Evolutionary conservation across 2,888 invertebrate genomes (phyloP), one percentile per base, ranked within the genome.

Genomic region (Leptinotarsa rubiginosa): DNA sequence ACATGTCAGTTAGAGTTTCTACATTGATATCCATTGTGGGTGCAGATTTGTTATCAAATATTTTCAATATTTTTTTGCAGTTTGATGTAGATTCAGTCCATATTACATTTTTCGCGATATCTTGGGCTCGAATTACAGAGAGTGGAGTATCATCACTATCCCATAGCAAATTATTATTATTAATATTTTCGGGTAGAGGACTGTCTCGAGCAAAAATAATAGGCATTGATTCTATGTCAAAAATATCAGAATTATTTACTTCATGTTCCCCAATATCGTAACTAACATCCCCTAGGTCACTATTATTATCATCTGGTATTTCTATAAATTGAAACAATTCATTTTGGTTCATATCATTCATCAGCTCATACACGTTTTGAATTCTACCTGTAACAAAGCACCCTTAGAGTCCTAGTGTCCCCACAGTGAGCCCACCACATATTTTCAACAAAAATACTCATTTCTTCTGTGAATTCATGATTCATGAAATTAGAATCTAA

Each of bases 71-170:
- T 49, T 49, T 49, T 49, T 49, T 49, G 49, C 49, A 49, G 49
- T 49, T 49, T 49, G 49, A 49, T 49, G 49, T 49, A 49, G 49
- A 49, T 49, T 49, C 15, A 49, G 49, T 49, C 12, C 49, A 49
- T 49, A 49, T 49, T 49, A 15, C 49, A 15, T 49, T 49, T 49
- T 49, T 49, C 49, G 49, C 49, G 49, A 49, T 49, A 18, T 52
- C 52, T 52, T 52, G 52, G 7, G 52, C 52, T 52, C n/a, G 52
- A 52, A 52, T n/a, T 52, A 52, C 52, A 52, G 52, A 52, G 52
- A n/a, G 52, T 52, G 52, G 52, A 52, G 52, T 52, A 52, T 52
- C 52, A 52, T 52, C 52, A 52, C 52, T 52, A 52, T 52, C 18
- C n/a, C 52, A 52, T 52, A 52, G 52, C 52, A 52, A 52, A 18